Evolutionary conservation across 1,140 invertebrate genomes (phyloP).

Genomic region (Pseudomyrmex concolor): DNA sequence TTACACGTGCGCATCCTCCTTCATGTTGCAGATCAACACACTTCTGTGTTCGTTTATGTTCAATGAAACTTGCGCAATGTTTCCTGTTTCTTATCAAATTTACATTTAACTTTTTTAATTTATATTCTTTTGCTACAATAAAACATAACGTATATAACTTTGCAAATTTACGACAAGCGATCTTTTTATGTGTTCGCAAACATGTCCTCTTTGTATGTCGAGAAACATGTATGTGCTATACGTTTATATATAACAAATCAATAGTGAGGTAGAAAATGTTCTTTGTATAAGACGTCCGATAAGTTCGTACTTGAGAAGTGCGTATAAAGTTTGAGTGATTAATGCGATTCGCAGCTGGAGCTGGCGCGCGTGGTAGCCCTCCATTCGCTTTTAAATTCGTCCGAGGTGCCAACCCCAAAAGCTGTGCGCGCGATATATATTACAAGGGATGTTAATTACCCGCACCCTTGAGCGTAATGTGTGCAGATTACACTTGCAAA

Average conservation of each 20-base stretch:
- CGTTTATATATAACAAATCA: constrained; percentile 17
- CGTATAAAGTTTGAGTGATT: constrained; percentile 78
- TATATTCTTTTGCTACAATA: background rate
- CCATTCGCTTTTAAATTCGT: constrained; percentile 73
- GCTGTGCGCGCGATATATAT: constrained; percentile 76
- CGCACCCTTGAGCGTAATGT: constrained; percentile 57
- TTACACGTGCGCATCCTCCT: constrained; percentile 75
- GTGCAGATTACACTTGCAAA: constrained; percentile 14
- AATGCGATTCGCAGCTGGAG: constrained; percentile 83
- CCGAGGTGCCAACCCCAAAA: constrained; percentile 79
- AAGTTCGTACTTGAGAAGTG: constrained; percentile 26
- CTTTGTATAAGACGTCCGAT: constrained; percentile 1
- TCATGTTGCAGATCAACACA: constrained; percentile 34
- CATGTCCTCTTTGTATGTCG: too few species aligned
- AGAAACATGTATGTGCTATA: background rate
- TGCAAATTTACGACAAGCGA: too few species aligned
- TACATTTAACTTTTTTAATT: background rate
- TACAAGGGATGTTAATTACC: constrained; percentile 82
- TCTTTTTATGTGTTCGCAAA: too few species aligned
- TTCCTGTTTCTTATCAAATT: background rate
- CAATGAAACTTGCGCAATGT: background rate
- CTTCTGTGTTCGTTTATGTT: background rate
- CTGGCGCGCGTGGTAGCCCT: constrained; percentile 75
- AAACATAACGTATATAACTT: too few species aligned
- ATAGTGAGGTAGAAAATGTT: constrained; percentile 1